Percentiles rank a stretch among this genome's conserved stretches.
phyloP scores from a whole-genome alignment of 2,888 invertebrate genomes.

The Antheraea assamensis region DNA sequence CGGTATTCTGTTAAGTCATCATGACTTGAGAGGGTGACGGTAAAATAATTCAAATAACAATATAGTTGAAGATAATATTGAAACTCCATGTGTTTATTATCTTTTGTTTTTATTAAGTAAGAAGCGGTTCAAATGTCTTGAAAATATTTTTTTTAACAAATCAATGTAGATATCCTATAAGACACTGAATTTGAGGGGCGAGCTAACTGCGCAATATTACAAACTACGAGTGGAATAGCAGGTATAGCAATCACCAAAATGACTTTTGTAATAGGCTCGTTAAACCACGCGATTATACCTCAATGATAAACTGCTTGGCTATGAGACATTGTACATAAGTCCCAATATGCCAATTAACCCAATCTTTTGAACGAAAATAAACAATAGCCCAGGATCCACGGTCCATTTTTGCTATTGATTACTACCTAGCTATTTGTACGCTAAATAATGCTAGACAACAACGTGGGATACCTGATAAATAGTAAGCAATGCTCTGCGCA shows the following conservation, averaged over 20 bases:
- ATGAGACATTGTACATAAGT: neutral
- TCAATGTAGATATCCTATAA: neutral
- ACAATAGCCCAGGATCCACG: too few species aligned
- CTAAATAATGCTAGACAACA: too few species aligned
- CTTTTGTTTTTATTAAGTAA: neutral
- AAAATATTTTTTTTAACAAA: neutral
- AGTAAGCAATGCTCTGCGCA: too few species aligned
- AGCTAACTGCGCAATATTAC: neutral
- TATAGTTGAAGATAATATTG: neutral
- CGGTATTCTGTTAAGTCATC: neutral
- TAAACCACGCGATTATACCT: neutral
- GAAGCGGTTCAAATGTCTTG: neutral
- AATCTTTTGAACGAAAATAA: neutral
- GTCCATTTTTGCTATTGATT: too few species aligned
- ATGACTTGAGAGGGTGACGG: neutral
- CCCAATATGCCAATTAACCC: neutral
- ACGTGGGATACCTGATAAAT: too few species aligned
- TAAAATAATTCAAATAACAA: neutral
- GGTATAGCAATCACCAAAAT: neutral
- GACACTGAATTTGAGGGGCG: neutral
- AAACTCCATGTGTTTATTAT: neutral
- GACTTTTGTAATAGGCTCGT: neutral
- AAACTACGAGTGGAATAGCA: neutral
- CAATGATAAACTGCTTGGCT: neutral
- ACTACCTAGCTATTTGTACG: too few species aligned